Evolutionary conservation across 2,888 invertebrate genomes (phyloP).

Genomic region (Mythimna loreyi): DNA sequence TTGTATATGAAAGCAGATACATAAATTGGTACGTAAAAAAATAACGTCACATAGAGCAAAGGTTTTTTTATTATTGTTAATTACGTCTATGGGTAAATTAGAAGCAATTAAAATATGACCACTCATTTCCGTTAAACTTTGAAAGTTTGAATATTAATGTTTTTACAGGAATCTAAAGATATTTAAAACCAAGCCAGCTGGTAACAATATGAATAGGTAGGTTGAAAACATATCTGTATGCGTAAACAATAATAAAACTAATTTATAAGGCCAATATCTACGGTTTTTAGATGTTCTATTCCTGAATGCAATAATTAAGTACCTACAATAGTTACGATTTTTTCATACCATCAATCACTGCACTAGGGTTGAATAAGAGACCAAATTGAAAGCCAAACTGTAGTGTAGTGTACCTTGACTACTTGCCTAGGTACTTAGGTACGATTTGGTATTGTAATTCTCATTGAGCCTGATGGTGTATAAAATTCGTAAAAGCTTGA

Average conservation of each 20-base stretch:
- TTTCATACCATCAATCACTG: slow-evolving; percentile 3
- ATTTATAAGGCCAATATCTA: background rate
- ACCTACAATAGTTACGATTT: background rate
- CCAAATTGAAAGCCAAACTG: background rate
- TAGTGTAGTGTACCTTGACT: too few relatives aligned
- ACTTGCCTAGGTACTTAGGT: background rate
- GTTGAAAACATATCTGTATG: background rate
- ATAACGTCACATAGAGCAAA: too few relatives aligned
- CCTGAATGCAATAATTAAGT: background rate
- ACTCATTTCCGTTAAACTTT: too few relatives aligned
- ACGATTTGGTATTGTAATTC: background rate
- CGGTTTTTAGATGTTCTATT: background rate
- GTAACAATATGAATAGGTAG: background rate
- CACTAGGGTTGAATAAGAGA: too few relatives aligned
- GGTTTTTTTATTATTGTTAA: too few relatives aligned
- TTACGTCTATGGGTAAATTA: too few relatives aligned
- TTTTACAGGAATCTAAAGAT: background rate
- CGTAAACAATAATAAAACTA: background rate
- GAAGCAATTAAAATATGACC: too few relatives aligned
- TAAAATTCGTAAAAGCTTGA: background rate
- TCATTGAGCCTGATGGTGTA: background rate
- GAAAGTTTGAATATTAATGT: background rate
- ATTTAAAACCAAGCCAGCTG: background rate
- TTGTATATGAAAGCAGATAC: too few relatives aligned
- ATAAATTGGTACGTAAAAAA: too few relatives aligned